Evolutionary conservation across 2,888 invertebrate species (phyloP).

Genomic region (Gastracanthus pulcherrimus): DNA sequence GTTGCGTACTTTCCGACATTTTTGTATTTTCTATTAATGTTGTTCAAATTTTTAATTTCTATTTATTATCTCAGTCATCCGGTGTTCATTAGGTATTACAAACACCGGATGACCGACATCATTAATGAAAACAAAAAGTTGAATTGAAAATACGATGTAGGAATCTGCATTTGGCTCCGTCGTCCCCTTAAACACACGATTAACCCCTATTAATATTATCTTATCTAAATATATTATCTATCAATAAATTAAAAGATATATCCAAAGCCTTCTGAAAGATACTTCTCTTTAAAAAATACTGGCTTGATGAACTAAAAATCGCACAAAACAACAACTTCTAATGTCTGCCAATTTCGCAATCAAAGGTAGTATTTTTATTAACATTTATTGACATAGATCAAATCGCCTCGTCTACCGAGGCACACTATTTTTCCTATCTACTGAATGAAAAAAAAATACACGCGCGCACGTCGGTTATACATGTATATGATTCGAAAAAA

Average conservation of each 20-base stretch:
- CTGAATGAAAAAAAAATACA: not conserved
- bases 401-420: not conserved
- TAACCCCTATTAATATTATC: too few relatives aligned
- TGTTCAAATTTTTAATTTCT: not conserved
- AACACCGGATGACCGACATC: too few relatives aligned
- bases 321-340: slow-evolving; percentile 15
- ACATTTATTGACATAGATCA: not conserved
- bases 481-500: not conserved
- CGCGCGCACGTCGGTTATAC: not conserved
- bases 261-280: not conserved
- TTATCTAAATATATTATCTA: not conserved
- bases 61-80: not conserved
- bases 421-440: slow-evolving; percentile 32
- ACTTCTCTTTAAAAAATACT: not conserved
- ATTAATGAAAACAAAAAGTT: too few relatives aligned
- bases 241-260: not conserved
- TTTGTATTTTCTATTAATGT: too few relatives aligned
- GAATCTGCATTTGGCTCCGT: too few relatives aligned
- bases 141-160: too few relatives aligned
- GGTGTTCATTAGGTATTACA: too few relatives aligned
- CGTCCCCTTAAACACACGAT: too few relatives aligned
- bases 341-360: slow-evolving; percentile 38
- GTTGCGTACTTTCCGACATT: too few relatives aligned
- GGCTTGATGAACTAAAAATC: slow-evolving; percentile 18
- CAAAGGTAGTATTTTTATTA: slow-evolving; percentile 37